Base-by-base conservation (phyloP, 2,888 invertebrate genomes). In the Leptinotarsa peninsularis region DNA sequence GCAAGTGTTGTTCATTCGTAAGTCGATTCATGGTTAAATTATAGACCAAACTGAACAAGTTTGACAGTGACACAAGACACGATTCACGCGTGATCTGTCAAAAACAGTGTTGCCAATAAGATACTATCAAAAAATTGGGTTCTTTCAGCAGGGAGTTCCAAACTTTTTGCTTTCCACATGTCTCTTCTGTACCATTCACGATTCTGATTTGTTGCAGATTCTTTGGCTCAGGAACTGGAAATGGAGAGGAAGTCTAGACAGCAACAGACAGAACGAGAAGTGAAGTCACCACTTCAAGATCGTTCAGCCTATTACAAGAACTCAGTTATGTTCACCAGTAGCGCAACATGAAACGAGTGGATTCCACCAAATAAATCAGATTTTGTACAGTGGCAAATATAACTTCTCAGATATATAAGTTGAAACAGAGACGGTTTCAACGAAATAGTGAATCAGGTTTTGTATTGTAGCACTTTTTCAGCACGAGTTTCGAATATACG, bases 241-340 rank as follows among this genome's bases (percentile, higher is more conserved):
- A 92, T 95, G 92, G 96, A 96, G 88, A 92, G 96, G 88, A 96
- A 96, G 89, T 92, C 93, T 67, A 93, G 95, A 80, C 94, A 94
- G 85, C 95, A 94, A 84, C 90, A 91, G 80, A 90, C 92, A 87
- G 96, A 96, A 86, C 92, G 94, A 81, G 96, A 96, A 86, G 95
- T 95, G 73, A 96, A 96, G 89, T 94, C 95, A 83, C 95, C 95
- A 54, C 91, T 96, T 79, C 94, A 95, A 84, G 96, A 96, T 89
- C 91, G 94, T 78, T 91, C 93, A 75, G 92, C 93, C 83, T 96
- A 96, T 89, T 96, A 96, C 90, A 96, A 96, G 90, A 96, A 95
- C 89, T 96, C 96, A 52, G 95, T 96, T 82, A 91, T 96, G 81
- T 96, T 96, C 88, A 95, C 95, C 84, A 95, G 95, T 87, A 95